Base-by-base conservation (phyloP, 1,140 invertebrate genomes). In the Elysia chlorotica region DNA sequence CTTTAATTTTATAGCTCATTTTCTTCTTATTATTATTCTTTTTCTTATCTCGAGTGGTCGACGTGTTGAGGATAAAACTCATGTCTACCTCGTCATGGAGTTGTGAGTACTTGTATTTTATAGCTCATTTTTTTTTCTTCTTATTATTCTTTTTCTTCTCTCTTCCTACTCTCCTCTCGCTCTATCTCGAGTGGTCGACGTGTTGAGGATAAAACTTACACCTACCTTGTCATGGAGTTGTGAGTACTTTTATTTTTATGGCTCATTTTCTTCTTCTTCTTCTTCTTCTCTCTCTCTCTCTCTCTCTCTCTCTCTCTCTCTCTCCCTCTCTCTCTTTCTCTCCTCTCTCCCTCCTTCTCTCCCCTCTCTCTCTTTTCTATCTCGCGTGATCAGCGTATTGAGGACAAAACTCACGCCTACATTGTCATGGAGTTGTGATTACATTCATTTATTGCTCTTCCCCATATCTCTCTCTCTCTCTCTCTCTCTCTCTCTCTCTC, bases 81-180 rank as follows among this genome's bases (percentile, higher is more conserved):
- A 97, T 89, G 96, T 99, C 41, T 99, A 99, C 89, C 92, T 99
- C 66, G 93, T 99, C 38, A 99, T 99, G 97, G 97, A 99, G 90
- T 88, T 99, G 92, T 96, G 90, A 94, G 94, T 94, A 82, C 61
- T 63, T 63, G 14, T 63, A 31, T 63, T 63, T 28, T 63, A 31
- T n/a, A n/a, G n/a, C n/a, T n/a, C n/a, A n/a, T n/a, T n/a, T n/a
- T n/a, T n/a, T n/a, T n/a, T n/a, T n/a, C n/a, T n/a, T n/a, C n/a
- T n/a, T n/a, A n/a, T n/a, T n/a, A n/a, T n/a, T n/a, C n/a, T n/a
- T n/a, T n/a, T n/a, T n/a, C n/a, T n/a, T n/a, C n/a, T n/a, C n/a
- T n/a, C n/a, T n/a, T n/a, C n/a, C n/a, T n/a, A n/a, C n/a, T n/a
- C n/a, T n/a, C n/a, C n/a, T n/a, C n/a, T n/a, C n/a, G n/a, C n/a